Conservation (phyloP, 2,888 invertebrate genomes). For the Lithosia quadra region DNA sequence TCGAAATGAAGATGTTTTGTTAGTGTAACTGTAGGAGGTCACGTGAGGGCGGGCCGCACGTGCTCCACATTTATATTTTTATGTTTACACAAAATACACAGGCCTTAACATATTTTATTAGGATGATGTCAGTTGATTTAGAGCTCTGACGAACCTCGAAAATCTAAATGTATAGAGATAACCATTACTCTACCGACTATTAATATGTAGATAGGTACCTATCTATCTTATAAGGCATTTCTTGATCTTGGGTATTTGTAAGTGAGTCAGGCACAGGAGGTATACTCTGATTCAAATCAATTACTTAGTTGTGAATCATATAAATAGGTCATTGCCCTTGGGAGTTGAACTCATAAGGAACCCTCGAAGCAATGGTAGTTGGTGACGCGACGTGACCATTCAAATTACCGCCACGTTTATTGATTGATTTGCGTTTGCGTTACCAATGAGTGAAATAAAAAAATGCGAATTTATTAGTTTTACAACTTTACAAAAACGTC, state of each 20-base stretch:
- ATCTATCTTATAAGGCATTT: not conserved
- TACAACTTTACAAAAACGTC: too few relatives aligned
- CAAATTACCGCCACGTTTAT: too few relatives aligned
- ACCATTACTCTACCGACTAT: conserved; percentile 1
- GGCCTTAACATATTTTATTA: conserved; percentile 31
- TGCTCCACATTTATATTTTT: conserved; percentile 35
- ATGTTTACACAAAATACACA: conserved; percentile 33
- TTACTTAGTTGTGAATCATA: too few relatives aligned
- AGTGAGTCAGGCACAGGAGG: not conserved
- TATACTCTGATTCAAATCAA: too few relatives aligned
- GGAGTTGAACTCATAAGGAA: too few relatives aligned
- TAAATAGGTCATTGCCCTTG: too few relatives aligned
- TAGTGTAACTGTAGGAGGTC: conserved; percentile 50
- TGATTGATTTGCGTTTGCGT: too few relatives aligned
- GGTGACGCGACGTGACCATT: too few relatives aligned
- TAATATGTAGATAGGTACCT: not conserved
- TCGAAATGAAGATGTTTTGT: conserved; percentile 48
- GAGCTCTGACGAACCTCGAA: conserved; percentile 31
- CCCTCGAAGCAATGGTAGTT: too few relatives aligned
- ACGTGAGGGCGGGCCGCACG: conserved; percentile 48
- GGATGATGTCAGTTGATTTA: conserved; percentile 33
- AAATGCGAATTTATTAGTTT: too few relatives aligned
- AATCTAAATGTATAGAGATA: not conserved
- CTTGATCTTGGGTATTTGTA: not conserved
- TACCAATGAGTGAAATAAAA: too few relatives aligned